A percentile compares a stretch with the other conserved stretches of the same genome.
phyloP scores from a whole-genome alignment of 1,140 invertebrate species.

The Diabrotica virgifera region DNA sequence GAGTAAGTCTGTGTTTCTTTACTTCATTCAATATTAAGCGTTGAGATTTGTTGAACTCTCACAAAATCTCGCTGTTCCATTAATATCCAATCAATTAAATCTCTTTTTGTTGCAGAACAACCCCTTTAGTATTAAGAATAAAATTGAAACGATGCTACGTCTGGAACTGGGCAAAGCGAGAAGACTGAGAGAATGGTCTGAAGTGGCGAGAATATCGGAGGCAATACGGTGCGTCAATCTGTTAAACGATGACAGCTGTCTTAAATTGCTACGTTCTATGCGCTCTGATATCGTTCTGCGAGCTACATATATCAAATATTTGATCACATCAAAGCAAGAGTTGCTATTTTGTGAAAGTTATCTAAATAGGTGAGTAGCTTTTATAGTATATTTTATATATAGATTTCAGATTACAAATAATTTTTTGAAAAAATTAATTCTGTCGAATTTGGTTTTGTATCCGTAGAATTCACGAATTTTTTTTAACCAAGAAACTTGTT shows the following conservation, averaged over 20 bases:
- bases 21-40: too few species aligned
- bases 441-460: too few species aligned
- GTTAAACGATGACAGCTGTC: constrained; percentile 71
- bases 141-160: constrained; percentile 69
- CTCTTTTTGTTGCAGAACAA: constrained; percentile 30
- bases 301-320: constrained; percentile 80
- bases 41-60: constrained; percentile 7
- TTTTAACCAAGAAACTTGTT: too few species aligned
- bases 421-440: too few species aligned
- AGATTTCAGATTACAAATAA: too few species aligned
- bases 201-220: constrained; percentile 79
- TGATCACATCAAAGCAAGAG: constrained; percentile 78
- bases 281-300: constrained; percentile 77
- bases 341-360: constrained; percentile 77
- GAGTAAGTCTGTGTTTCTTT: too few species aligned
- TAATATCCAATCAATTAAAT: neutral
- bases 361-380: constrained; percentile 60
- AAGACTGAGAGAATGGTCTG: constrained; percentile 75
- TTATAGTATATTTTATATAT: too few species aligned
- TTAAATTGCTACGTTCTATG: constrained; percentile 74
- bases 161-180: constrained; percentile 85
- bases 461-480: too few species aligned
- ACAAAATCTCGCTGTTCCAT: neutral
- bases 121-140: constrained; percentile 51
- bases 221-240: constrained; percentile 76